Conservation (phyloP, 2,888 invertebrate species). For the Myathropa florea region DNA sequence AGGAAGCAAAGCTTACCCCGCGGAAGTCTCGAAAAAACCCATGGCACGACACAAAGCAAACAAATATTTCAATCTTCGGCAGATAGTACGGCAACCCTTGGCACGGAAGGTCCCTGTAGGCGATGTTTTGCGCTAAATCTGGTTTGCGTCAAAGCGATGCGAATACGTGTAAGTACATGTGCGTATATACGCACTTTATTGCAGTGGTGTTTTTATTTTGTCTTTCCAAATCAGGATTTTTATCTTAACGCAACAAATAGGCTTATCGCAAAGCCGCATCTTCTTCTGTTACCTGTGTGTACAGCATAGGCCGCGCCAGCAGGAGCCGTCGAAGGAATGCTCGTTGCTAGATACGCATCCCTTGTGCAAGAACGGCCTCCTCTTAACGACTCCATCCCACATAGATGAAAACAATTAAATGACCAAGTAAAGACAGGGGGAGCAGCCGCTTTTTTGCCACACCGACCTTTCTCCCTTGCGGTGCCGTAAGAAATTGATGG, state of each 20-base stretch:
- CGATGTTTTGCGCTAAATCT: slow-evolving; percentile 53
- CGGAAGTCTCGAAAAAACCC: slow-evolving; percentile 14
- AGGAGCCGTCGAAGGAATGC: slow-evolving; percentile 28
- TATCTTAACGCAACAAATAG: slow-evolving; percentile 62
- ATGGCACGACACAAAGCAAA: slow-evolving; percentile 25
- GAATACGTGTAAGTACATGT: background rate
- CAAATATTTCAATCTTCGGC: slow-evolving; percentile 17
- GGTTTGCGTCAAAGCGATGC: slow-evolving; percentile 46
- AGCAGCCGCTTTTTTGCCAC: background rate
- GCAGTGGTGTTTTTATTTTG: slow-evolving; percentile 11
- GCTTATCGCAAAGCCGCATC: slow-evolving; percentile 63
- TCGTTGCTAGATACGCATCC: slow-evolving; percentile 24
- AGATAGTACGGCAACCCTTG: background rate
- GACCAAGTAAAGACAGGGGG: slow-evolving; percentile 29
- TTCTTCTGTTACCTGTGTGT: slow-evolving; percentile 2
- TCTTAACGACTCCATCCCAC: slow-evolving; percentile 62
- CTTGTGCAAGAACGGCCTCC: slow-evolving; percentile 31
- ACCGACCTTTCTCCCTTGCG: slow-evolving; percentile 44
- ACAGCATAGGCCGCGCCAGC: background rate
- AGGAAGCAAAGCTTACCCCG: slow-evolving; percentile 57
- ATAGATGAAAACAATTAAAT: slow-evolving; percentile 67
- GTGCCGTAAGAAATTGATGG: slow-evolving; percentile 64
- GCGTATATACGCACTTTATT: slow-evolving; percentile 43
- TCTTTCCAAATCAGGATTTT: slow-evolving; percentile 54
- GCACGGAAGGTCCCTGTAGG: slow-evolving; percentile 15